Evolutionary conservation across 2,113 vertebrate species (phyloP).

Genomic region (Camelus bactrianus): DNA sequence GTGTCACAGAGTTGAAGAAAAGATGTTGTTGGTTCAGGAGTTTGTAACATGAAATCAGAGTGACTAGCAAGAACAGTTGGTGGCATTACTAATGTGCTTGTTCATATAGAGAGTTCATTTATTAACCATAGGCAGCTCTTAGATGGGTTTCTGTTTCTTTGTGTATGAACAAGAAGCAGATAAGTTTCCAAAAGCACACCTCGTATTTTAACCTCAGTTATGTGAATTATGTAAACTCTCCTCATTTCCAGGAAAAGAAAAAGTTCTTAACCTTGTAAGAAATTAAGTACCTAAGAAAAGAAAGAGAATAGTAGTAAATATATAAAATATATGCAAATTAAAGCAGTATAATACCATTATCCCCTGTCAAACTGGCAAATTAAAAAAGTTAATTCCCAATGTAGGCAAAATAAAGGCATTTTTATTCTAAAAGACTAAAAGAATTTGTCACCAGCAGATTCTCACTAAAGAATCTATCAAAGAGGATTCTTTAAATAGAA

Average conservation of each 20-base stretch:
- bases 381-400: conserved; percentile 77
- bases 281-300: conserved; percentile 66
- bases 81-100: background rate
- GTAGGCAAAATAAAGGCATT: conserved; percentile 77
- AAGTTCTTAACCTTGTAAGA: conserved; percentile 55
- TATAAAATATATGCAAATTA: conserved; percentile 75
- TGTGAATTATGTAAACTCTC: background rate
- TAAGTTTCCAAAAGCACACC: background rate
- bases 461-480: conserved; percentile 67
- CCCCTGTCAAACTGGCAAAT: conserved; percentile 72
- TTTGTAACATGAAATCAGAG: background rate
- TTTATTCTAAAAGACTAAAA: conserved; percentile 75
- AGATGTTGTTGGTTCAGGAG: background rate
- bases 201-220: background rate
- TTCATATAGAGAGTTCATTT: background rate
- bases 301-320: conserved; percentile 74
- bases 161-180: background rate
- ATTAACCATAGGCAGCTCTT: background rate
- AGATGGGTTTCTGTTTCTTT: background rate
- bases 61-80: background rate
- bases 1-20: background rate
- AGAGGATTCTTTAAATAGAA: conserved; percentile 20
- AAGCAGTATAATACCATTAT: conserved; percentile 69
- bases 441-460: conserved; percentile 67
- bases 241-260: background rate